phyloP scores from a whole-genome alignment of 2,797 vertebrate genomes.

The Sparidentex hasta region DNA sequence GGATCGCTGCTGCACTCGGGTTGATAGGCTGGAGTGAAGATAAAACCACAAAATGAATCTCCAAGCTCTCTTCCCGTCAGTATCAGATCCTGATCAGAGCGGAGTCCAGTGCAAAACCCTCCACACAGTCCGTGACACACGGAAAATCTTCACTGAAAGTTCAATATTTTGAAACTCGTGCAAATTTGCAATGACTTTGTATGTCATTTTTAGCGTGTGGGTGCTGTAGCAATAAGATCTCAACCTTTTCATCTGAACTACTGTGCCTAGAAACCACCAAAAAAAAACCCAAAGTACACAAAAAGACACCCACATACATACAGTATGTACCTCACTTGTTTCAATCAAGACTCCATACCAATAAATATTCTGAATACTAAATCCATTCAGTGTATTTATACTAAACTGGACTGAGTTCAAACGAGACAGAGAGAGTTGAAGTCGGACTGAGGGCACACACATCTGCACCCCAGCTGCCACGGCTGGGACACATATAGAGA shows the following conservation, averaged over 20 bases:
- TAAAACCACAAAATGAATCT: too few species aligned
- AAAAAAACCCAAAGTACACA: background rate
- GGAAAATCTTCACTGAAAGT: too few species aligned
- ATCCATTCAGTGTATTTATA: background rate
- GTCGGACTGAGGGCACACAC: conserved; percentile 17
- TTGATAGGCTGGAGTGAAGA: too few species aligned
- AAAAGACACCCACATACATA: background rate
- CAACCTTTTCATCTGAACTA: background rate
- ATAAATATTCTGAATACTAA: background rate
- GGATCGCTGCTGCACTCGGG: too few species aligned
- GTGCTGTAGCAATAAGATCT: background rate
- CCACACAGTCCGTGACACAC: too few species aligned
- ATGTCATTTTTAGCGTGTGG: too few species aligned
- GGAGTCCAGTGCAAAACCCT: too few species aligned
- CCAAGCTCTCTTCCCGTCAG: too few species aligned
- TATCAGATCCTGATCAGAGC: too few species aligned
- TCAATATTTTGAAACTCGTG: too few species aligned
- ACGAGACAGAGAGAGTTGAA: conserved; percentile 4
- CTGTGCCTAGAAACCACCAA: background rate
- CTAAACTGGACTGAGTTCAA: conserved; percentile 12
- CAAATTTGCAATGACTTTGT: too few species aligned
- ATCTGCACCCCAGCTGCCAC: conserved; percentile 51
- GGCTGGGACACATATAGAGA: background rate
- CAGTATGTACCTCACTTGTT: background rate
- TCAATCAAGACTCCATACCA: background rate